phyloP scores from a whole-genome alignment of 1,140 invertebrate genomes.

The Rhagoletis zephyria region DNA sequence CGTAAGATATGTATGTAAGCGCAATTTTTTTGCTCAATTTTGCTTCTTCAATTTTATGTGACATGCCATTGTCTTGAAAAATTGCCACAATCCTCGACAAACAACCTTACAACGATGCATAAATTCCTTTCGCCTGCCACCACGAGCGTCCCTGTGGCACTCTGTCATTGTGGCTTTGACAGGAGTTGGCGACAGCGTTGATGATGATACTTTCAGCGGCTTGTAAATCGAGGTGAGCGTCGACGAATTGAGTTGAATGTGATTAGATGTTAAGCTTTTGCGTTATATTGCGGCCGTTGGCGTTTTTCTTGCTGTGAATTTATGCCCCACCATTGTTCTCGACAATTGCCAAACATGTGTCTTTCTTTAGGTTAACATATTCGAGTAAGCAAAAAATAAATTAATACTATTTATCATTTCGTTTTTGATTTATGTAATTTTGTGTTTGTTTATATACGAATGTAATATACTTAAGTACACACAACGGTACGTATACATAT shows the following conservation, averaged over 20 bases:
- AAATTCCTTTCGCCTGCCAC: not conserved
- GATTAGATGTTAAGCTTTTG: not conserved
- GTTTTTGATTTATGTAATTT: slow-evolving; percentile 72
- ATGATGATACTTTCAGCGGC: not conserved
- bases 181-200: not conserved
- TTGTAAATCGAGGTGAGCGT: not conserved
- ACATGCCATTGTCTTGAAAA: slow-evolving; percentile 43
- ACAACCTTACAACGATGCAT: not conserved
- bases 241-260: not conserved
- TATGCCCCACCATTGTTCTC: not conserved
- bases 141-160: not conserved
- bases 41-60: not conserved
- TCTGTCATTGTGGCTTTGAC: not conserved
- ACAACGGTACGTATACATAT: not conserved
- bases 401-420: slow-evolving; percentile 72
- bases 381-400: slow-evolving; percentile 62
- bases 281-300: not conserved
- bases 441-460: slow-evolving; percentile 64
- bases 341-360: slow-evolving; percentile 16
- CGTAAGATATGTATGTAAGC: not conserved
- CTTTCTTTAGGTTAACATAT: not conserved
- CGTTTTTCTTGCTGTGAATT: not conserved
- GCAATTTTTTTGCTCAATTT: not conserved
- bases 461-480: not conserved
- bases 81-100: slow-evolving; percentile 29